Conservation (phyloP, 2,797 vertebrate genomes). For the Crocodylus rhombifer region DNA sequence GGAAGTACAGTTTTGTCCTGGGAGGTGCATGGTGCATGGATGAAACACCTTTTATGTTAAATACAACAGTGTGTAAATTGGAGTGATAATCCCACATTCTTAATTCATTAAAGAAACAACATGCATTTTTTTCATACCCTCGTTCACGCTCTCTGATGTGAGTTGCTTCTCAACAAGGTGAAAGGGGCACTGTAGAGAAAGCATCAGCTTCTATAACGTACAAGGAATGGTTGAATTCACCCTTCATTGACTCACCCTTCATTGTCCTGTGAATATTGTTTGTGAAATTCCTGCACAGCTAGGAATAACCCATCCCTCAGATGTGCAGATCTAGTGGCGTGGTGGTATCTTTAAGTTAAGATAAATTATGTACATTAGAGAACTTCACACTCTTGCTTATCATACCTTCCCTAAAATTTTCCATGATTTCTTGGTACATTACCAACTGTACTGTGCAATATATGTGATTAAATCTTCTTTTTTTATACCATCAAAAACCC, state of each 20-base stretch:
- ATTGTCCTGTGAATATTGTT: neutral
- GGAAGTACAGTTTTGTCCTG: neutral
- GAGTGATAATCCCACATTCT: neutral
- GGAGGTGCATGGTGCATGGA: neutral
- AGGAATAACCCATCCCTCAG: neutral
- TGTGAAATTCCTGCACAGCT: neutral
- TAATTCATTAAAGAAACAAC: neutral
- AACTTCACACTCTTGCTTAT: neutral
- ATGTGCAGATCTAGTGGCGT: neutral
- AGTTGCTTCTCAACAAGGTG: neutral
- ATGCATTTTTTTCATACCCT: rapidly evolving
- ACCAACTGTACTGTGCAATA: neutral
- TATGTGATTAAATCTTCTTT: neutral
- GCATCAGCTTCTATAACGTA: neutral
- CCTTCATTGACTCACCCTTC: neutral
- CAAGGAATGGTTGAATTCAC: neutral
- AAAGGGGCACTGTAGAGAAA: neutral
- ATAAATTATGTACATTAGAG: neutral
- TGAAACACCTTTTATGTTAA: neutral
- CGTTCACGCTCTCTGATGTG: neutral
- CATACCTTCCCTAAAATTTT: neutral
- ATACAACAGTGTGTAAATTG: neutral
- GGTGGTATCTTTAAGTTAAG: neutral
- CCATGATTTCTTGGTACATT: neutral
- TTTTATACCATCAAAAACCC: neutral